phyloP scores from a whole-genome alignment of 1,140 invertebrate genomes.

The Venustaconcha ellipsiformis region DNA sequence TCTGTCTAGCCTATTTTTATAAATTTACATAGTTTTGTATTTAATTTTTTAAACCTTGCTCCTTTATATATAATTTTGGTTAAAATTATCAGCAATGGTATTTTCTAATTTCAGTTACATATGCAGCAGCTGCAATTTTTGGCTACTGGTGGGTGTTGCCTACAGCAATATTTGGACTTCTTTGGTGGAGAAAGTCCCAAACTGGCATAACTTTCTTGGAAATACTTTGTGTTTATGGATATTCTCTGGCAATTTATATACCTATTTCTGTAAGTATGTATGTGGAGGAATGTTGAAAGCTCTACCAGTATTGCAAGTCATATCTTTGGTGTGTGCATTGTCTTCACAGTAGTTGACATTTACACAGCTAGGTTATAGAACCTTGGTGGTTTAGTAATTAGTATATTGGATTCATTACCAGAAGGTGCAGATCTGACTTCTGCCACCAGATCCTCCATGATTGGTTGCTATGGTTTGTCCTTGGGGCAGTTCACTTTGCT shows the following conservation, averaged over 20 bases:
- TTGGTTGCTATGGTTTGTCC: too few species aligned
- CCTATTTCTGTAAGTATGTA: conserved; percentile 80
- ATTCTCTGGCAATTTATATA: conserved; percentile 93
- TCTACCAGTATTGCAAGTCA: too few species aligned
- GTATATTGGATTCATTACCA: too few species aligned
- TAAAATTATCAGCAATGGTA: neutral
- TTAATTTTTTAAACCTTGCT: neutral
- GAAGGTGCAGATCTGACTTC: too few species aligned
- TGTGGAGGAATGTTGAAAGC: too few species aligned
- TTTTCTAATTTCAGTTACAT: conserved; percentile 76
- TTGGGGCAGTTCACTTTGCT: too few species aligned
- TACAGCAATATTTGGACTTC: conserved; percentile 81
- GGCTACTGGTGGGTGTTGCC: conserved; percentile 91
- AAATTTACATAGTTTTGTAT: neutral
- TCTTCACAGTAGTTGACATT: too few species aligned
- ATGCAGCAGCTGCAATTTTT: conserved; percentile 90
- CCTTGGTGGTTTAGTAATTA: too few species aligned
- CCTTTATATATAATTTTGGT: neutral
- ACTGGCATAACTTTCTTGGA: conserved; percentile 79
- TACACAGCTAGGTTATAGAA: too few species aligned
- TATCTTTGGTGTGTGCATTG: too few species aligned
- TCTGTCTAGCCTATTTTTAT: too few species aligned
- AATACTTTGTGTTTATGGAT: conserved; percentile 94
- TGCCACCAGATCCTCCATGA: too few species aligned
- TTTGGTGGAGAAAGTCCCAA: conserved; percentile 83